phyloP scores from a whole-genome alignment of 2,797 vertebrate species.

The Notolepis coatsorum region DNA sequence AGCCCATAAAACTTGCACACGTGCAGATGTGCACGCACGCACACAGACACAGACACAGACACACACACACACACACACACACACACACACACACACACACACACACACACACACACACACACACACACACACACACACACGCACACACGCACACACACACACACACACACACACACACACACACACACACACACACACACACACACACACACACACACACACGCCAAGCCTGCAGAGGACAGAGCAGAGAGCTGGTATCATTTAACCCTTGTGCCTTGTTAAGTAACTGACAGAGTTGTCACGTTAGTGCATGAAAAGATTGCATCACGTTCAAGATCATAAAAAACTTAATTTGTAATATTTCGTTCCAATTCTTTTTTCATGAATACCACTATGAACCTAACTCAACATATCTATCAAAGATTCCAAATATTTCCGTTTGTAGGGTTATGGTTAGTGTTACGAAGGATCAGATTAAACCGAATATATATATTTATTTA shows the following conservation, averaged over 20 bases:
- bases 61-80: conserved; percentile 15
- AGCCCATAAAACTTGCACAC: not conserved
- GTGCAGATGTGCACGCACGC: not conserved
- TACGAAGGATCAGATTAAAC: no score
- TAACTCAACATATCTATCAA: no score
- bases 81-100: conserved; percentile 4
- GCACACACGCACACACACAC: not conserved
- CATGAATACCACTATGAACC: no score
- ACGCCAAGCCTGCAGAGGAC: conserved; percentile 37
- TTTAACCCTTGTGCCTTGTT: no score
- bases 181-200: conserved; percentile 19
- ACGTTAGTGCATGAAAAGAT: no score
- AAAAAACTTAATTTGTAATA: no score
- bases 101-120: not conserved
- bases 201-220: conserved; percentile 11
- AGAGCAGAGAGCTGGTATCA: conserved; percentile 49
- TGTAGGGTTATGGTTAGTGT: no score
- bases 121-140: not conserved
- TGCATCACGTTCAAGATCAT: no score
- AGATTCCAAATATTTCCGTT: no score
- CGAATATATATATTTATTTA: no score
- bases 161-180: not conserved
- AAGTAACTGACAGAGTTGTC: no score
- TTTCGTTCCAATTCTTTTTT: no score
- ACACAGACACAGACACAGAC: not conserved